Evolutionary conservation across 1,140 invertebrate genomes (phyloP).

Genomic region (Piezodorus guildinii): DNA sequence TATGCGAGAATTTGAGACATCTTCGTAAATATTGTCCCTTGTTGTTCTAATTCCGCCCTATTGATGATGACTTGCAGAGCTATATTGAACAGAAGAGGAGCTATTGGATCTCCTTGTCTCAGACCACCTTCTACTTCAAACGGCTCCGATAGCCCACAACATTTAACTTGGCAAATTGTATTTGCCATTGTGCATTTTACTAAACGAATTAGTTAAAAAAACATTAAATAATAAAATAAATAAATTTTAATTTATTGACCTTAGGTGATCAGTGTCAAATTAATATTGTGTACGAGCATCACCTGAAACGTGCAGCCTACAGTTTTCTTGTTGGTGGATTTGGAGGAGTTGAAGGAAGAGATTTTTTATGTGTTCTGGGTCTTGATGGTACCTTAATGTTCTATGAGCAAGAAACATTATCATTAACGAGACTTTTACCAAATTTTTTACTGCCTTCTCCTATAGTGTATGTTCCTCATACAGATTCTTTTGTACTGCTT

Average conservation of each 20-base stretch:
- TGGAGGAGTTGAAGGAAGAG: conserved; percentile 60
- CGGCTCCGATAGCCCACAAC: no score
- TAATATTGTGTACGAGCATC: conserved; percentile 49
- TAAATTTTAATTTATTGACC: not conserved
- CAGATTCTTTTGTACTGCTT: conserved; percentile 67
- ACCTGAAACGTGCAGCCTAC: conserved; percentile 47
- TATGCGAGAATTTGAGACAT: no score
- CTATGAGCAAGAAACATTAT: conserved; percentile 78
- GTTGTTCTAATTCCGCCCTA: no score
- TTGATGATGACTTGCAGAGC: no score
- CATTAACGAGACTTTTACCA: conserved; percentile 60
- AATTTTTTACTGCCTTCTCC: conserved; percentile 61
- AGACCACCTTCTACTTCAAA: no score
- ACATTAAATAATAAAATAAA: no score
- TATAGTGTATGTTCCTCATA: conserved; percentile 58
- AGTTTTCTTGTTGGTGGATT: conserved; percentile 67
- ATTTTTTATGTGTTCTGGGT: conserved; percentile 77
- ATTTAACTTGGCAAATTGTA: no score
- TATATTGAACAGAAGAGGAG: no score
- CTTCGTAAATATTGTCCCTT: no score
- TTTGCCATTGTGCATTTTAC: no score
- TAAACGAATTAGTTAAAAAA: no score
- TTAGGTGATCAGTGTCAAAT: conserved; percentile 51
- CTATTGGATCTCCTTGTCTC: no score
- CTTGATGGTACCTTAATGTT: conserved; percentile 72